Evolutionary conservation across 2,797 vertebrate species (phyloP).

Genomic region (Coregonus sp.): DNA sequence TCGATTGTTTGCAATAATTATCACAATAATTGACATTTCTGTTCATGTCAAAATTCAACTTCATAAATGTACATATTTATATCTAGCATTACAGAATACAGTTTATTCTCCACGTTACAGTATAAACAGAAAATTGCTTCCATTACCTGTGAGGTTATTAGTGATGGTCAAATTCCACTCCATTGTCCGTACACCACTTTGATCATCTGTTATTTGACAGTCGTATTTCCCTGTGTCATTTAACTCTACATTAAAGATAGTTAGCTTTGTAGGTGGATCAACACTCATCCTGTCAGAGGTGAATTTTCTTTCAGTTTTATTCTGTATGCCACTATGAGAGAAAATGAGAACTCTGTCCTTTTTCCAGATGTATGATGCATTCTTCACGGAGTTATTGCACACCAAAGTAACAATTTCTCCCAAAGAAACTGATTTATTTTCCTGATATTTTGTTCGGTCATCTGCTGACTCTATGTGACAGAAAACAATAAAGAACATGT

Average conservation of each 20-base stretch:
- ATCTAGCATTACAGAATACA: too few relatives aligned
- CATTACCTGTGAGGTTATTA: too few relatives aligned
- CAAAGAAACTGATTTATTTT: not conserved
- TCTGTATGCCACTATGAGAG: rapidly evolving
- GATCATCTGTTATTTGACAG: rapidly evolving
- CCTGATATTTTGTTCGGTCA: not conserved
- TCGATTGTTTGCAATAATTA: too few relatives aligned
- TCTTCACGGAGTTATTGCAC: conserved; percentile 18
- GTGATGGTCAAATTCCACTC: conserved; percentile 45
- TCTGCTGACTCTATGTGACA: not conserved
- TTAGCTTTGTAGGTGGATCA: rapidly evolving
- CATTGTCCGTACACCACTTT: rapidly evolving
- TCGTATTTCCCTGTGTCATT: conserved; percentile 45
- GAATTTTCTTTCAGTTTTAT: not conserved
- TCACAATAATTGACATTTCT: too few relatives aligned
- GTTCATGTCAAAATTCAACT: too few relatives aligned
- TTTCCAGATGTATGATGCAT: not conserved
- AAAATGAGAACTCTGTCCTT: not conserved
- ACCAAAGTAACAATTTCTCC: conserved; percentile 20
- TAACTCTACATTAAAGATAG: conserved; percentile 18
- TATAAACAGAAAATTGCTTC: too few relatives aligned
- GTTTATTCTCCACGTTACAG: too few relatives aligned
- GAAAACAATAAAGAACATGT: not conserved
- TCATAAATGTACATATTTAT: too few relatives aligned
- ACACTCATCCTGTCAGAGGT: conserved; percentile 22